These are phyloP conservation scores for Oxygymnocypris stewartii DNA, from an alignment of 2,113 vertebrate genomes.

Conservation along the genomic window DNA sequence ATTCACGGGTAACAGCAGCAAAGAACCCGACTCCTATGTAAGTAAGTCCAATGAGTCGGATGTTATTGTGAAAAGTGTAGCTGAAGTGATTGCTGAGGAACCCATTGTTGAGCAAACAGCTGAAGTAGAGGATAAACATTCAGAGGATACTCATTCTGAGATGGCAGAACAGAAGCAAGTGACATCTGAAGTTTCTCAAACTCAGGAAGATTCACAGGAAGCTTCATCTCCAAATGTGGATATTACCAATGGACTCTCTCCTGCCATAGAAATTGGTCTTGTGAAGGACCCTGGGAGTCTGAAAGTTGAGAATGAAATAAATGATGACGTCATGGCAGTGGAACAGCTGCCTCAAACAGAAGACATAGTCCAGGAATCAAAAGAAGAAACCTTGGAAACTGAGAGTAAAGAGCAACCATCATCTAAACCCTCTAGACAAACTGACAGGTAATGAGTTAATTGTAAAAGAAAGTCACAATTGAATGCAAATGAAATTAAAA, in stretches of 20 bases:
- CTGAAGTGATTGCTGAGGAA: constrained; percentile 4
- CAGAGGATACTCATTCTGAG: background rate
- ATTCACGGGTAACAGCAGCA: background rate
- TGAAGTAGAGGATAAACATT: constrained; percentile 2
- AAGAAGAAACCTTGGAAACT: constrained; percentile 3
- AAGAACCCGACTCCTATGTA: background rate
- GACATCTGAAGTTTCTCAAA: constrained; percentile 3
- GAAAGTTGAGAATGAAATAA: background rate
- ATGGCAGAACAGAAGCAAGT: constrained; percentile 19
- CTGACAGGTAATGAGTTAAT: constrained; percentile 38
- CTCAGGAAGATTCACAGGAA: constrained; percentile 41
- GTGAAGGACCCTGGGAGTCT: background rate
- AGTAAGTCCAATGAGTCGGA: background rate
- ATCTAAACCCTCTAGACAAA: background rate
- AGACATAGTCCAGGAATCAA: background rate
- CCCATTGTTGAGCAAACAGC: background rate
- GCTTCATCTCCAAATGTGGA: constrained; percentile 11
- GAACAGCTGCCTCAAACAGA: background rate
- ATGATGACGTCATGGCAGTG: background rate
- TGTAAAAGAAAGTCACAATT: background rate
- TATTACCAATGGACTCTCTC: background rate
- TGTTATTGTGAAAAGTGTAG: background rate
- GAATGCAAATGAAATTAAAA: background rate
- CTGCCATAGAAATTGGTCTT: constrained; percentile 17
- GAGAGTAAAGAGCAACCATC: constrained; percentile 12